A percentile compares a stretch with the other conserved stretches of the same genome.
Evolutionary conservation across 2,888 invertebrate species (phyloP).

Genomic region (Cephalotes varians): DNA sequence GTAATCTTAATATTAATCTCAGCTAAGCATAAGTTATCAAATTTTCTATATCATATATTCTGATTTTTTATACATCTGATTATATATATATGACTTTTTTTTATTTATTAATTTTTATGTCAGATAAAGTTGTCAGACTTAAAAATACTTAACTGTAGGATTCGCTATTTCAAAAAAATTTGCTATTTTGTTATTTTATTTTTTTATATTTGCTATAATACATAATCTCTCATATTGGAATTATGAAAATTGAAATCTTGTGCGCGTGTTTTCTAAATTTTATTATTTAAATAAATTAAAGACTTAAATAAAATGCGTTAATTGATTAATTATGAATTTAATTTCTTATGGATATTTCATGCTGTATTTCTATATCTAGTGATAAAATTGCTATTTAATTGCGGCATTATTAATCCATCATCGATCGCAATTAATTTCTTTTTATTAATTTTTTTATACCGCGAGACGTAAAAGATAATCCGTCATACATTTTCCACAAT

Average conservation of each 20-base stretch:
- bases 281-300: neutral
- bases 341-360: neutral
- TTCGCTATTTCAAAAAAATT: neutral
- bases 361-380: slow-evolving; percentile 7
- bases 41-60: neutral
- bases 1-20: neutral
- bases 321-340: neutral
- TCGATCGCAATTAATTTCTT: slow-evolving; percentile 33
- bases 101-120: neutral
- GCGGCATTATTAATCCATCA: slow-evolving; percentile 24
- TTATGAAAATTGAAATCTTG: neutral
- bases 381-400: slow-evolving; percentile 41
- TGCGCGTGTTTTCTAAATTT: neutral
- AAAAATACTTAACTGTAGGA: neutral
- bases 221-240: neutral
- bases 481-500: slow-evolving; percentile 20
- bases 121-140: neutral
- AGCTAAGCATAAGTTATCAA: neutral
- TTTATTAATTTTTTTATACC: neutral
- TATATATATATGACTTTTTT: neutral
- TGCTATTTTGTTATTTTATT: neutral
- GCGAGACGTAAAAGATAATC: slow-evolving; percentile 17
- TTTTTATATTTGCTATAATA: neutral
- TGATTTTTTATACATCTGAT: too few species aligned
- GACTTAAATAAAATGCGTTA: neutral